phyloP scores from a whole-genome alignment of 2,797 vertebrate species.

The Tinamus major region DNA sequence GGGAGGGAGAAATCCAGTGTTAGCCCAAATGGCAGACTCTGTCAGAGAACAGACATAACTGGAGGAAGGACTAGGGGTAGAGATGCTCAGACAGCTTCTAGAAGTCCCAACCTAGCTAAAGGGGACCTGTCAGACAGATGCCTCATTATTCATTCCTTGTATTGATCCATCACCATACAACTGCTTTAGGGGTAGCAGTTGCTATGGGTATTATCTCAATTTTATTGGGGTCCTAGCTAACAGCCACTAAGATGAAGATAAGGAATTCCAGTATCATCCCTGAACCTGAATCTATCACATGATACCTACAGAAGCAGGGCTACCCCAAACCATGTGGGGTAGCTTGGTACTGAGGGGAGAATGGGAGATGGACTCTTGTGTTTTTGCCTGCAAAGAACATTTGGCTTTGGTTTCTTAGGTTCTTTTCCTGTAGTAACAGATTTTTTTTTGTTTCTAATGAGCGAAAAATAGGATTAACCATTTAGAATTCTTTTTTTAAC shows the following conservation, averaged over 20 bases:
- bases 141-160: not conserved
- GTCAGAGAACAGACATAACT: not conserved
- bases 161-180: not conserved
- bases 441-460: too few relatives aligned
- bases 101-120: not conserved
- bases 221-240: not conserved
- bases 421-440: not conserved
- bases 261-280: not conserved
- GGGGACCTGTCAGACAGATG: not conserved
- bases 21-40: not conserved
- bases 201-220: not conserved
- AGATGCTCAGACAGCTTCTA: not conserved
- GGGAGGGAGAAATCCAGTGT: not conserved
- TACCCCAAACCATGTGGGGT: not conserved
- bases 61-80: not conserved
- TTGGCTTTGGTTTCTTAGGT: not conserved
- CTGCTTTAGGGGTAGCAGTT: not conserved
- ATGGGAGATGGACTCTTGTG: not conserved
- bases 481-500: not conserved
- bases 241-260: not conserved
- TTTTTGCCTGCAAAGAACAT: not conserved
- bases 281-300: not conserved
- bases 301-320: not conserved
- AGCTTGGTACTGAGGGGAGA: not conserved
- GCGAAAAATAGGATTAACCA: not conserved